phyloP scores from a whole-genome alignment of 2,888 invertebrate genomes.

The Phania funesta region DNA sequence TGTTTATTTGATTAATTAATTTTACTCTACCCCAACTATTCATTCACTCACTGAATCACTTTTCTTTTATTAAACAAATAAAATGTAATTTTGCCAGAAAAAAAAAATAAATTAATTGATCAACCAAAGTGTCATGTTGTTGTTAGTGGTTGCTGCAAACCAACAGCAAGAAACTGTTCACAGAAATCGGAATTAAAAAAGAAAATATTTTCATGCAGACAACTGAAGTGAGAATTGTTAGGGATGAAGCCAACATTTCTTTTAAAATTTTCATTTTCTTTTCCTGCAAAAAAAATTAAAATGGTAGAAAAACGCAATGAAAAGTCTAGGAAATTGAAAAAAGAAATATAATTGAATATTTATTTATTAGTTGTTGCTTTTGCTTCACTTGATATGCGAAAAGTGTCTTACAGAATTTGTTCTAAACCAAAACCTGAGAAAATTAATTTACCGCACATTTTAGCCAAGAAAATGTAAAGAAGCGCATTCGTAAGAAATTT shows the following conservation, averaged over 20 bases:
- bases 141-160: slow-evolving; percentile 24
- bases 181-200: slow-evolving; percentile 16
- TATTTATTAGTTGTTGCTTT: slow-evolving; percentile 69
- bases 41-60: slow-evolving; percentile 3
- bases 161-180: not conserved
- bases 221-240: not conserved
- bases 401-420: not conserved
- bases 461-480: too few species aligned
- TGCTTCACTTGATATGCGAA: not conserved
- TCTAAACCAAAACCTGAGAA: not conserved
- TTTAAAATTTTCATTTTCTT: too few species aligned
- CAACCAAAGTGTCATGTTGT: slow-evolving; percentile 61
- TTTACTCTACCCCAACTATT: slow-evolving; percentile 18
- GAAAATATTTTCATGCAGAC: not conserved
- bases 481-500: too few species aligned
- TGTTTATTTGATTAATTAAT: slow-evolving; percentile 46
- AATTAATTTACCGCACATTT: too few species aligned
- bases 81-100: slow-evolving; percentile 5
- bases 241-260: too few species aligned
- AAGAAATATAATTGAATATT: slow-evolving; percentile 71
- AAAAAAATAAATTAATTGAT: slow-evolving; percentile 51
- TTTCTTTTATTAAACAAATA: slow-evolving; percentile 18
- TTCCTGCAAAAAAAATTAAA: not conserved
- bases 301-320: not conserved
- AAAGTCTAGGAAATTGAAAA: slow-evolving; percentile 8